Percentiles rank a stretch among this genome's conserved stretches.
Conservation (phyloP, 1,140 invertebrate species). For the Berghia stephanieae region DNA sequence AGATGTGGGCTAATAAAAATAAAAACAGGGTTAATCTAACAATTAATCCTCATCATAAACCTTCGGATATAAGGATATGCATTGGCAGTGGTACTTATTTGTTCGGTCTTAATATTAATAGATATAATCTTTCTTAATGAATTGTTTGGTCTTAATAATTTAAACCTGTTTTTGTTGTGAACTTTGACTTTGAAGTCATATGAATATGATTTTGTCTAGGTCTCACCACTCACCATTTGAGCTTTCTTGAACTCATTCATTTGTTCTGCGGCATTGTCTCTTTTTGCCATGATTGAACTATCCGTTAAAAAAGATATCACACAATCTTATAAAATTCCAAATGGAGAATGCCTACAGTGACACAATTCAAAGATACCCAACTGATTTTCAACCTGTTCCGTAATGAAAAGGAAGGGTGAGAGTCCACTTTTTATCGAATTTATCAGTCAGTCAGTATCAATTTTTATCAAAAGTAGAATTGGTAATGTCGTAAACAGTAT, state of each 20-base stretch:
- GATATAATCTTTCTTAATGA: not conserved
- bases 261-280: conserved; percentile 76
- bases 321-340: no score
- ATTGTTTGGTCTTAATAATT: not conserved
- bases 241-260: conserved; percentile 74
- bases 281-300: conserved; percentile 59
- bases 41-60: not conserved
- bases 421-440: no score
- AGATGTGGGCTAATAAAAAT: no score
- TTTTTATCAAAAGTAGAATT: no score
- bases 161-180: not conserved
- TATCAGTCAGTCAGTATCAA: no score
- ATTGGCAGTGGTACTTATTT: not conserved
- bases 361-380: no score
- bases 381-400: no score
- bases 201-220: not conserved
- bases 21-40: no score
- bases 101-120: not conserved
- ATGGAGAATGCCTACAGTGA: no score
- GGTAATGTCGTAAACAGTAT: no score
- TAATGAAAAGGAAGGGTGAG: no score
- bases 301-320: no score
- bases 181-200: not conserved
- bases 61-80: not conserved
- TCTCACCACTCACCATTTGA: conserved; percentile 70